Percentiles rank a stretch among this genome's conserved stretches.
Evolutionary conservation across 2,888 invertebrate species (phyloP).

Genomic region (Amblyteles armatorius): DNA sequence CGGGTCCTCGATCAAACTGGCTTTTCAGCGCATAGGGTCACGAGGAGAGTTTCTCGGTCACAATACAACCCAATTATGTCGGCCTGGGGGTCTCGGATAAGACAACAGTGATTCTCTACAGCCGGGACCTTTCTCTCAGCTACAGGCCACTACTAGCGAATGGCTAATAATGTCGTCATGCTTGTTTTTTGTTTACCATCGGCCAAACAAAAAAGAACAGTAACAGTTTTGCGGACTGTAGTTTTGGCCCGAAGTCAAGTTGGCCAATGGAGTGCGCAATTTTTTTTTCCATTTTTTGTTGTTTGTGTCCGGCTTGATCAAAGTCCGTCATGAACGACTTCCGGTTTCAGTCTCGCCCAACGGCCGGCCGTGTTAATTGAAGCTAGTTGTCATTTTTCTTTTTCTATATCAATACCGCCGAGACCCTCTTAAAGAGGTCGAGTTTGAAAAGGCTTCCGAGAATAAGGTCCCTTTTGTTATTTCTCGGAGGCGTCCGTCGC

Average conservation of each 20-base stretch:
- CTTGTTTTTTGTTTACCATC: too few species aligned
- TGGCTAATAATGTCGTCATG: constrained; percentile 1
- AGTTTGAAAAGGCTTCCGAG: constrained; percentile 8
- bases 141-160: not conserved
- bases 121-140: constrained; percentile 36
- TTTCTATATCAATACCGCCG: not conserved
- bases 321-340: constrained; percentile 1
- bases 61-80: constrained; percentile 62
- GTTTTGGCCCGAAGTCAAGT: not conserved
- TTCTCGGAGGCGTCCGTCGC: constrained; percentile 5
- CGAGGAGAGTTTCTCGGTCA: constrained; percentile 62
- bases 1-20: constrained; percentile 57
- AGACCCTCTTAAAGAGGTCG: not conserved
- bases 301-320: not conserved
- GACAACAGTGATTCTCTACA: constrained; percentile 10
- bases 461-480: not conserved
- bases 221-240: too few species aligned
- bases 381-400: not conserved
- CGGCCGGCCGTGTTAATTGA: not conserved
- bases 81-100: constrained; percentile 3
- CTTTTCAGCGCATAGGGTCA: constrained; percentile 63
- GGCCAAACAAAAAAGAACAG: too few species aligned
- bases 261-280: not conserved
- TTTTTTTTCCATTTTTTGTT: not conserved
- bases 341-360: not conserved